phyloP scores from a whole-genome alignment of 2,797 vertebrate species.

The Rhabdophis nuchalis region DNA sequence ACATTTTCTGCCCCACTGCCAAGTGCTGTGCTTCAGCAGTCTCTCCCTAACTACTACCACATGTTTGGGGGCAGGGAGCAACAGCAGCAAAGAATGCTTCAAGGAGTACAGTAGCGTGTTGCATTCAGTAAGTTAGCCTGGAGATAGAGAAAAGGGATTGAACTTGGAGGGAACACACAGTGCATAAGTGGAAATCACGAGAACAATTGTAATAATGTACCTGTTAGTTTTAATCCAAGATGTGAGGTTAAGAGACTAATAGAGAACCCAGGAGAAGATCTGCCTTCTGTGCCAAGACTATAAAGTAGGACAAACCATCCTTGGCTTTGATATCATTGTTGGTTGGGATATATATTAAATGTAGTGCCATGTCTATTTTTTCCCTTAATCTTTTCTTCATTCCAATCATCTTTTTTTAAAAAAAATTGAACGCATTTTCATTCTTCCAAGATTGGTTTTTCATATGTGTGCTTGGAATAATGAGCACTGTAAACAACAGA shows the following conservation, averaged over 20 bases:
- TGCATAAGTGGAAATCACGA: conserved; percentile 31
- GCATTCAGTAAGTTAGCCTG: conserved; percentile 65
- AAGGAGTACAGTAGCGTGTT: conserved; percentile 69
- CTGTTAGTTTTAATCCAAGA: not conserved
- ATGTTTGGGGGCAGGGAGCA: conserved; percentile 60
- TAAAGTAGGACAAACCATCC: not conserved
- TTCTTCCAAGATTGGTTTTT: not conserved
- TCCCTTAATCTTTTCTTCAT: not conserved
- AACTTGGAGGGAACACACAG: conserved; percentile 55
- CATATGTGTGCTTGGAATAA: not conserved
- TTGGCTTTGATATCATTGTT: not conserved
- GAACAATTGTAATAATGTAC: not conserved
- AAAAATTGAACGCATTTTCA: not conserved
- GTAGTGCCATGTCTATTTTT: not conserved
- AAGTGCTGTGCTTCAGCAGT: conserved; percentile 60
- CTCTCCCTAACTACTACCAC: conserved; percentile 68
- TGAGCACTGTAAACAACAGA: not conserved
- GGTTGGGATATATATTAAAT: not conserved
- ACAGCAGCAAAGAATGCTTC: conserved; percentile 53
- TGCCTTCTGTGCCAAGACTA: not conserved
- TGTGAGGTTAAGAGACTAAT: not conserved
- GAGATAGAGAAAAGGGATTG: conserved; percentile 57
- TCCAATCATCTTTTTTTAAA: not conserved
- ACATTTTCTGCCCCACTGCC: conserved; percentile 31
- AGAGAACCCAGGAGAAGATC: not conserved